Conservation (phyloP, 2,888 invertebrate species). For the Druceiella hillmani region DNA sequence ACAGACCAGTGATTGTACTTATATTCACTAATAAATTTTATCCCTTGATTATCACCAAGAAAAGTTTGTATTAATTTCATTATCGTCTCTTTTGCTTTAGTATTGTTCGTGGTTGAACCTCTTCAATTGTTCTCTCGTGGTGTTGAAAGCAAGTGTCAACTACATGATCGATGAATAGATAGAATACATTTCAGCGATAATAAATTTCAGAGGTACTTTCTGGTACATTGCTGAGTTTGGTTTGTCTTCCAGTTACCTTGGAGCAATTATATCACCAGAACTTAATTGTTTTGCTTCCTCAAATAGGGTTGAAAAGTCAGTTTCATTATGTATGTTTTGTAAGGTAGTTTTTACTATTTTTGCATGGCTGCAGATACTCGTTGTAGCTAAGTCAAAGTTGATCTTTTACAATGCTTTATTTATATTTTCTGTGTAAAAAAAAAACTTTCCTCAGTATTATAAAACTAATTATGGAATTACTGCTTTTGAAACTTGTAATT, state of each 20-base stretch:
- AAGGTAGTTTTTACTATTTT: neutral
- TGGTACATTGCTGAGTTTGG: neutral
- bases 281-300: neutral
- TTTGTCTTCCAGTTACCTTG: neutral
- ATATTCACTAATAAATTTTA: neutral
- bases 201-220: neutral
- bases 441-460: too few relatives aligned
- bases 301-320: neutral
- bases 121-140: neutral
- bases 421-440: too few relatives aligned
- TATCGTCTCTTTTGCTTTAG: neutral
- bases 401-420: too few relatives aligned
- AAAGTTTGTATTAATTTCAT: neutral
- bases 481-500: too few relatives aligned
- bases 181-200: neutral
- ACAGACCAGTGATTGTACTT: neutral
- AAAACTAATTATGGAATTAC: too few relatives aligned
- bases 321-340: neutral
- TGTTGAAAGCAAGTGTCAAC: neutral
- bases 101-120: neutral
- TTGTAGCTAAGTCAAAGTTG: too few relatives aligned
- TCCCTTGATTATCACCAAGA: neutral
- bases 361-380: neutral
- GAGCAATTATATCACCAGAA: neutral
- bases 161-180: constrained; percentile 1